phyloP scores from a whole-genome alignment of 2,113 vertebrate species.

The Etheostoma spectabile region DNA sequence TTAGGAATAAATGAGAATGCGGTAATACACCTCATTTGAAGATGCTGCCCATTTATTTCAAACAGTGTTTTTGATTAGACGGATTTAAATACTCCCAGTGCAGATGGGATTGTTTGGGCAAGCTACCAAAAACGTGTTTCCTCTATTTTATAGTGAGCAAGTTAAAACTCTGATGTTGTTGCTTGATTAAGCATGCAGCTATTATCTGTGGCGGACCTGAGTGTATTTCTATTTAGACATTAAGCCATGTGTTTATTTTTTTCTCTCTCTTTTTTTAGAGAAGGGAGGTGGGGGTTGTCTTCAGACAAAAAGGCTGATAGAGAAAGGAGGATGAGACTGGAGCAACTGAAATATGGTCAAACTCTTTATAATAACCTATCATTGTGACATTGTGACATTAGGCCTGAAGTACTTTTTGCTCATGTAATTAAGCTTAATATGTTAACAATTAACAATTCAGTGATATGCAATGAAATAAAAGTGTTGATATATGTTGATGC shows the following conservation, averaged over 20 bases:
- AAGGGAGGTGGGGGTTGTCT: conserved; percentile 15
- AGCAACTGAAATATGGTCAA: conserved; percentile 35
- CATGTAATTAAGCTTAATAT: neutral
- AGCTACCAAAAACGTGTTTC: conserved; percentile 8
- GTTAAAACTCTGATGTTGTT: conserved; percentile 24
- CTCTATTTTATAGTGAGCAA: conserved; percentile 24
- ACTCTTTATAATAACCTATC: conserved; percentile 8
- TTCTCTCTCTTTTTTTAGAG: neutral
- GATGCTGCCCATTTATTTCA: conserved; percentile 15
- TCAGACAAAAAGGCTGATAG: conserved; percentile 39
- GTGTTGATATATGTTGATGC: too few relatives aligned
- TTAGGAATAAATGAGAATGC: neutral
- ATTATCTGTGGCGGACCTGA: conserved; percentile 40
- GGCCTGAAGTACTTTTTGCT: neutral
- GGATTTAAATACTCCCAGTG: neutral
- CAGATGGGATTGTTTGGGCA: conserved; percentile 16
- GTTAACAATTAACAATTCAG: neutral
- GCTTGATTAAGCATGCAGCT: conserved; percentile 49
- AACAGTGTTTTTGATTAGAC: conserved; percentile 14
- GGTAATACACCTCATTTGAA: neutral
- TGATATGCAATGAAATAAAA: neutral
- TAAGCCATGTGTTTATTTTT: conserved; percentile 42
- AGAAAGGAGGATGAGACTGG: neutral
- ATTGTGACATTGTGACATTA: neutral
- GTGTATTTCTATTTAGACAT: conserved; percentile 45